A percentile compares a stretch with the other conserved stretches of the same genome.
Conservation (phyloP, 2,797 vertebrate species). For the Aythya fuligula region DNA sequence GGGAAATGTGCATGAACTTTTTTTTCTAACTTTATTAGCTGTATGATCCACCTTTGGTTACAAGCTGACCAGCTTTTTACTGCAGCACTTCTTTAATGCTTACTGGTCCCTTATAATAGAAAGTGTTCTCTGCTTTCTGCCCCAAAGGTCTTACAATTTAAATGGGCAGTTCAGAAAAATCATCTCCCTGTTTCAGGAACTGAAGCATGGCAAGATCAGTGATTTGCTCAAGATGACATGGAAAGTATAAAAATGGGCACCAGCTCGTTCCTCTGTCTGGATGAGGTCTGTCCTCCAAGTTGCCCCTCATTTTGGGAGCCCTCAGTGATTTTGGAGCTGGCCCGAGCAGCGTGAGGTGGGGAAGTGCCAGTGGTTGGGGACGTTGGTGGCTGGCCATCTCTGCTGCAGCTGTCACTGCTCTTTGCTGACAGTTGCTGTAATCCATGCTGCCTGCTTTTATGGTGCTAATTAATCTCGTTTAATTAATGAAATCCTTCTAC, state of each 20-base stretch:
- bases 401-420: conserved; percentile 33
- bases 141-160: conserved; percentile 68
- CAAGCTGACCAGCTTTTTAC: not conserved
- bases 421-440: conserved; percentile 60
- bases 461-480: conserved; percentile 67
- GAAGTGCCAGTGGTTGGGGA: not conserved
- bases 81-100: conserved; percentile 16
- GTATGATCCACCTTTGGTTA: not conserved
- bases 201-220: conserved; percentile 56
- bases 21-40: not conserved
- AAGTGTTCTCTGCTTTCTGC: conserved; percentile 44
- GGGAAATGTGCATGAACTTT: not conserved
- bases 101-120: conserved; percentile 42
- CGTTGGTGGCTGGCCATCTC: not conserved
- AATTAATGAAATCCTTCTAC: conserved; percentile 65
- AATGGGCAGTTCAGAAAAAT: conserved; percentile 64
- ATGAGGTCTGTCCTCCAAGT: not conserved
- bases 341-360: not conserved
- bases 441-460: conserved; percentile 60
- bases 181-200: conserved; percentile 62
- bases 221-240: conserved; percentile 56
- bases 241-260: not conserved
- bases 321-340: not conserved
- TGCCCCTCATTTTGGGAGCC: not conserved
- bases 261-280: not conserved